A percentile compares a stretch with the other conserved stretches of the same genome.
Conservation (phyloP, 2,797 vertebrate genomes). For the Nasua narica region DNA sequence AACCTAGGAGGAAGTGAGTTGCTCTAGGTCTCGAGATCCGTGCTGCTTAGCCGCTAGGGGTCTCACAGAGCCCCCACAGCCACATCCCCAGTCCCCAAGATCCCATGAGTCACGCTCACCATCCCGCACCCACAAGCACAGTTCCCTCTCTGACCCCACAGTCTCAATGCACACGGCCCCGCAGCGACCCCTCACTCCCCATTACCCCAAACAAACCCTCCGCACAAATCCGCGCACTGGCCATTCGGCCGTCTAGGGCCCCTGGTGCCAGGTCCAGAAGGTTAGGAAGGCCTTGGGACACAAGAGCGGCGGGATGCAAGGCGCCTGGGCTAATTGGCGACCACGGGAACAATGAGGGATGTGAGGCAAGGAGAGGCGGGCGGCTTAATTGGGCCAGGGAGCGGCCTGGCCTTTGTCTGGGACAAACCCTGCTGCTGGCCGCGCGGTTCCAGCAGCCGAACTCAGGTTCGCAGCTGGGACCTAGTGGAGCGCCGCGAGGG, state of each 20-base stretch:
- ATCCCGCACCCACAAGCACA: not conserved
- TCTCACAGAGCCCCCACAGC: not conserved
- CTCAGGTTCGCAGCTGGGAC: not conserved
- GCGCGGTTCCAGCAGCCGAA: not conserved
- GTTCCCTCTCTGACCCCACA: not conserved
- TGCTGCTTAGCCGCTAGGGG: not conserved
- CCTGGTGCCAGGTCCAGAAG: not conserved
- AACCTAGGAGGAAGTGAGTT: not conserved
- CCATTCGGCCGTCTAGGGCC: not conserved
- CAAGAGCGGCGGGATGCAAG: constrained; percentile 4
- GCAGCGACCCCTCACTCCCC: not conserved
- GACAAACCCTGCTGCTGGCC: not conserved
- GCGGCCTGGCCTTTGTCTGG: constrained; percentile 61
- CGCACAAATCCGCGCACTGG: not conserved
- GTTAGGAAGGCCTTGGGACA: constrained; percentile 46
- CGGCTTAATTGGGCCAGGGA: constrained; percentile 65
- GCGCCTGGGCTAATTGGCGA: constrained; percentile 61
- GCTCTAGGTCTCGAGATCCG: not conserved
- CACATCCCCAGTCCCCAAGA: not conserved
- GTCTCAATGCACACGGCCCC: not conserved
- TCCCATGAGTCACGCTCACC: not conserved
- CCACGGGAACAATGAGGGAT: constrained; percentile 49
- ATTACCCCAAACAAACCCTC: too few relatives aligned
- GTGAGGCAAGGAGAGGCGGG: not conserved
- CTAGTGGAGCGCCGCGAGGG: not conserved